Base-by-base conservation (phyloP, 1,140 invertebrate species). In the Amyelois transitella region DNA sequence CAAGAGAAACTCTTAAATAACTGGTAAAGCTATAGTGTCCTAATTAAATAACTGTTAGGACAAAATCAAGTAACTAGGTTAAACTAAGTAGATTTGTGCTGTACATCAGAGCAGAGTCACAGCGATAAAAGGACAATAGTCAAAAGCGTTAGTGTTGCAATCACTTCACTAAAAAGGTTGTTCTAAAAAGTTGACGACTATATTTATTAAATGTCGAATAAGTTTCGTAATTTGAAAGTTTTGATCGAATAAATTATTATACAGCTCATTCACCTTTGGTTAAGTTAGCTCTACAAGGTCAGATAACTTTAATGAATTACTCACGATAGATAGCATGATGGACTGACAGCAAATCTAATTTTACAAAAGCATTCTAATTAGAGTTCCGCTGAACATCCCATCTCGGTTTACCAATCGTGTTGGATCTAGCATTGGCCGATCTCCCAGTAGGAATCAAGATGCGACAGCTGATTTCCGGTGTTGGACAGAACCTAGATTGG, bases 391-490 rank as follows among this genome's bases (percentile, higher is more conserved):
- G 66, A 59, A 62, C 43, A 52, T 43, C 14, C 50, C 55, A 51
- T 71, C 64, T 81, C 72, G 57, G 58, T 55, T 75, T 78, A 75
- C 73, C 64, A 67, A 70, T 72, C 62, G 60, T 60, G 51, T 66
- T 54, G 60, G 75, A 77, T 75, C 65, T 72, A 76, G 59, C 59
- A 76, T 77, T 80, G 72, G 75, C 66, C 61, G 70, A 70, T 74
- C 64, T 75, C 75, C 75, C 76, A 76, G 55, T 64, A 56, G 66
- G 71, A 77, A 77, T 81, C 75, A 58, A 64, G 64, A 73, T 75
- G 53, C 64, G 77, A 82, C 79, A 77, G 71, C 73, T 82, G 72
- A 85, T 85, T 82, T 85, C 81, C 81, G 77, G 58, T 54, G 55
- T n/a, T 53, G 20, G 55, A 24, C 12, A 32, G 25, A 5, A 14